A percentile compares a stretch with the other conserved stretches of the same genome.
These are phyloP conservation scores for Thecophora atra DNA, from an alignment of 2,888 invertebrate species.

Conservation along the genomic window DNA sequence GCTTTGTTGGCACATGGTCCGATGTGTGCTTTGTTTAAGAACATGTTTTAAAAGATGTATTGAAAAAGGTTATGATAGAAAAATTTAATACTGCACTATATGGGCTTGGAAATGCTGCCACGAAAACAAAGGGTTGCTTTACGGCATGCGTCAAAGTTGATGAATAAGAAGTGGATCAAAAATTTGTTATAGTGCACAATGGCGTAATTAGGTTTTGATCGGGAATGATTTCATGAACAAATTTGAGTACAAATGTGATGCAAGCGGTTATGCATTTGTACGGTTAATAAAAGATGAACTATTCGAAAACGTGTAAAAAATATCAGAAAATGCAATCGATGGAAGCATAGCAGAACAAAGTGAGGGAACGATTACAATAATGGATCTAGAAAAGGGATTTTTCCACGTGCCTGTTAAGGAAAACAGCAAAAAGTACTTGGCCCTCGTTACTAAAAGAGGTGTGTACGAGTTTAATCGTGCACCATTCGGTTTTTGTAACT, in stretches of 20 bases:
- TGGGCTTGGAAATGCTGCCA: background rate
- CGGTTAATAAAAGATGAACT: background rate
- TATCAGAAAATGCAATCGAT: background rate
- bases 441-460: constrained; percentile 26
- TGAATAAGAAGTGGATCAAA: constrained; percentile 1
- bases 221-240: background rate
- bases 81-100: background rate
- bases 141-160: background rate
- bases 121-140: background rate
- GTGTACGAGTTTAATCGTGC: constrained; percentile 38
- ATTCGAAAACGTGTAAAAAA: constrained; percentile 24
- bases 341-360: too few species aligned
- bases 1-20: background rate
- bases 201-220: background rate
- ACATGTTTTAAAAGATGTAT: background rate
- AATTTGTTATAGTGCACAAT: background rate
- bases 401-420: constrained; percentile 39
- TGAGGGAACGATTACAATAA: constrained; percentile 17
- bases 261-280: background rate
- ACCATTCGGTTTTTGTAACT: constrained; percentile 37
- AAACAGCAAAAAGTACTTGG: constrained; percentile 32
- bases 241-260: background rate
- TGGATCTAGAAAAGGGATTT: constrained; percentile 39
- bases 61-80: background rate
- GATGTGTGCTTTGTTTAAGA: too few species aligned